phyloP scores from a whole-genome alignment of 2,888 invertebrate species.

The Dryadula phaetusa region DNA sequence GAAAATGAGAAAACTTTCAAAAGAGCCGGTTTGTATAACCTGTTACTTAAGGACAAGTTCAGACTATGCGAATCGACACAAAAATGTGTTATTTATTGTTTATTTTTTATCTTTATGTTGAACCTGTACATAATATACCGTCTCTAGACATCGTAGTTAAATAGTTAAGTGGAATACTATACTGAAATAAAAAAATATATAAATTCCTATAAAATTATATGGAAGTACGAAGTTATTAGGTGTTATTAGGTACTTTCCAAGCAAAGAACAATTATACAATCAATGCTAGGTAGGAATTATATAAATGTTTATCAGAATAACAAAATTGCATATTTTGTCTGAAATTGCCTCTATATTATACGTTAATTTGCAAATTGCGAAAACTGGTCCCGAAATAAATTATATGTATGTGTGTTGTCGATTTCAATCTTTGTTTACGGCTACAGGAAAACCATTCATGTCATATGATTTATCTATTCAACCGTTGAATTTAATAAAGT shows the following conservation, averaged over 20 bases:
- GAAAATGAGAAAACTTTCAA: constrained; percentile 26
- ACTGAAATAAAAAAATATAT: no score
- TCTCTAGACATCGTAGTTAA: no score
- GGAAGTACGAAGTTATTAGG: no score
- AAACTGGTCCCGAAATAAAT: constrained; percentile 42
- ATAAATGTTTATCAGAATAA: no score
- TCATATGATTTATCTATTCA: constrained; percentile 9
- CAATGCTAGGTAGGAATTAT: no score
- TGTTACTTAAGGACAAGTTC: constrained; percentile 21
- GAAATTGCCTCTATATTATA: constrained; percentile 24
- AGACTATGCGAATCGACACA: constrained; percentile 10
- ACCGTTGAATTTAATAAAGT: neutral
- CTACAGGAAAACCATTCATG: constrained; percentile 8
- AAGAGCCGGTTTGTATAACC: constrained; percentile 14
- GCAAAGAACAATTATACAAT: no score
- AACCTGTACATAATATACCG: no score
- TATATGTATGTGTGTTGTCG: constrained; percentile 4
- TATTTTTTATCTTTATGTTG: no score
- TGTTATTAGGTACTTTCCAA: no score
- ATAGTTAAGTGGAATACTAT: no score
- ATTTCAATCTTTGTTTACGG: constrained; percentile 3
- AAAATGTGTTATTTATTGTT: neutral
- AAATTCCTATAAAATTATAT: no score
- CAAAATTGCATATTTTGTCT: no score
- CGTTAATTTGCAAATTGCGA: constrained; percentile 41